Evolutionary conservation across 2,797 vertebrate genomes (phyloP).

Genomic region (Leptoclinus maculatus): DNA sequence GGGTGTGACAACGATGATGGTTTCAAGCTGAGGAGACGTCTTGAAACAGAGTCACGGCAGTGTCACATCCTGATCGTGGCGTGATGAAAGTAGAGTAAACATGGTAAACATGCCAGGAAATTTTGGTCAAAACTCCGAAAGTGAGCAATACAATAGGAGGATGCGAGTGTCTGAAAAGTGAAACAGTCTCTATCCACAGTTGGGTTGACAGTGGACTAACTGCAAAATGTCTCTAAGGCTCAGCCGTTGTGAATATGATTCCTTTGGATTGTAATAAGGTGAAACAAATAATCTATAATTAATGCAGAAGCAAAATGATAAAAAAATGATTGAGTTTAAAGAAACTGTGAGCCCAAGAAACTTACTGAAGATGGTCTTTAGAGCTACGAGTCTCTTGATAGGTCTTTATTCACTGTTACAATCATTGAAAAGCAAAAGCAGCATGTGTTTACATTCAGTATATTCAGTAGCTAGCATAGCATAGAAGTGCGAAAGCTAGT

Average conservation of each 20-base stretch:
- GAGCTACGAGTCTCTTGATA: too few species aligned
- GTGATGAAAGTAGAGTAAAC: slow-evolving; percentile 80
- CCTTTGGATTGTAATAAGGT: background rate
- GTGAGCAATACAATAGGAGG: slow-evolving; percentile 65
- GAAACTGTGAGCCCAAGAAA: background rate
- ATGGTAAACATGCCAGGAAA: slow-evolving; percentile 78
- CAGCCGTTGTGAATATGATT: background rate
- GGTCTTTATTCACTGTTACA: too few species aligned
- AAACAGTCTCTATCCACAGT: slow-evolving; percentile 50
- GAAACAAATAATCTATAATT: slow-evolving; percentile 1
- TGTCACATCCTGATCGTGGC: slow-evolving; percentile 75
- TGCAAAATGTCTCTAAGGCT: slow-evolving; percentile 21
- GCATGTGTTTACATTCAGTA: too few species aligned
- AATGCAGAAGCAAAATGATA: background rate
- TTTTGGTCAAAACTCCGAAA: slow-evolving; percentile 77
- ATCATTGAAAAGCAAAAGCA: too few species aligned
- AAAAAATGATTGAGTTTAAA: too few species aligned
- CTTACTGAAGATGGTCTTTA: too few species aligned
- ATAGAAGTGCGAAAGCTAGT: too few species aligned
- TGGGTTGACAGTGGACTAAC: slow-evolving; percentile 50
- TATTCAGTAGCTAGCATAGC: too few species aligned
- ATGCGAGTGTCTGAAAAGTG: slow-evolving; percentile 51
- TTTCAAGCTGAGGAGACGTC: slow-evolving; percentile 79
- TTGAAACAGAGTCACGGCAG: slow-evolving; percentile 73
- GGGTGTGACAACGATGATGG: slow-evolving; percentile 81